phyloP scores from a whole-genome alignment of 2,113 vertebrate species.

The Laticauda colubrina region DNA sequence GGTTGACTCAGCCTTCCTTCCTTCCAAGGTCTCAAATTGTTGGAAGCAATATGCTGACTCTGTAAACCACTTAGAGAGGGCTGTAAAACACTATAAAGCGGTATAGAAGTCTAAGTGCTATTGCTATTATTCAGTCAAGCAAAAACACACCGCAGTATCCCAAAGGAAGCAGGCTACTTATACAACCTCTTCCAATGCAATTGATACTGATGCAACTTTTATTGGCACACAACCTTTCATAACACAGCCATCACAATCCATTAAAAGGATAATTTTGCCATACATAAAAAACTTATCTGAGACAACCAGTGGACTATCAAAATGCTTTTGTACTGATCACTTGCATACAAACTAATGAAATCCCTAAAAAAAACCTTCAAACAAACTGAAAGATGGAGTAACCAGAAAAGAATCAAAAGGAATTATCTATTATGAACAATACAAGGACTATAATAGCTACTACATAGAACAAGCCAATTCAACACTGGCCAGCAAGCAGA shows the following conservation, averaged over 20 bases:
- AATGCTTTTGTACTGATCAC: neutral
- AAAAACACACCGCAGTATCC: neutral
- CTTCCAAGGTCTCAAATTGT: too few relatives aligned
- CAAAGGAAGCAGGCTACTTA: neutral
- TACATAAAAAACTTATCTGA: neutral
- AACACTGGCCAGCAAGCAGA: neutral
- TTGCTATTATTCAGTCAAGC: neutral
- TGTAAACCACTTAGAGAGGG: too few relatives aligned
- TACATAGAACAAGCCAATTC: neutral
- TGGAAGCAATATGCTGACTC: too few relatives aligned
- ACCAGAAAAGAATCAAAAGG: neutral
- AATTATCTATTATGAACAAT: neutral
- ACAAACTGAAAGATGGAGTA: neutral
- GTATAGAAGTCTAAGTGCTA: too few relatives aligned
- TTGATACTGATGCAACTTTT: neutral
- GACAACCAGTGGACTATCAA: neutral
- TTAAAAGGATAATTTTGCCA: neutral
- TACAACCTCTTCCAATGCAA: neutral
- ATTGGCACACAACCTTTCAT: neutral
- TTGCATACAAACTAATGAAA: neutral
- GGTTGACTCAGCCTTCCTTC: too few relatives aligned
- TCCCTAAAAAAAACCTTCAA: neutral
- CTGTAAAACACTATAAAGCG: too few relatives aligned
- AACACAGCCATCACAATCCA: neutral
- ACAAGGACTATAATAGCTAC: neutral